Conservation (phyloP, 2,888 invertebrate species). For the Holacanthella duospinosa region DNA sequence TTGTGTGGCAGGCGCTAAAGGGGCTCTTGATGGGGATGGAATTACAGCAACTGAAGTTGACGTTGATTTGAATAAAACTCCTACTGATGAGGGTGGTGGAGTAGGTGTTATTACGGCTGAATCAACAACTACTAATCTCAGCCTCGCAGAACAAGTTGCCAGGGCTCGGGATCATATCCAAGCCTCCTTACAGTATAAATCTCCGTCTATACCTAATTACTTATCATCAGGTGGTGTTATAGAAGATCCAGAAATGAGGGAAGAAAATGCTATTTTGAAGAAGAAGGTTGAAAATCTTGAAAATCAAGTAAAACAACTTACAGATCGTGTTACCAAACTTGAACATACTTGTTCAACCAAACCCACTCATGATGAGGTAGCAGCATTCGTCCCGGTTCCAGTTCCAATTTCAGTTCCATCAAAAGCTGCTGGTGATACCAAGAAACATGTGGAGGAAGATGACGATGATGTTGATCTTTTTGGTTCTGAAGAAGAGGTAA, state of each 20-base stretch:
- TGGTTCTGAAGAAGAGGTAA: slow-evolving; percentile 64
- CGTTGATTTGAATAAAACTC: slow-evolving; percentile 15
- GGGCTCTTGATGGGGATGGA: background rate
- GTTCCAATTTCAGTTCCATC: slow-evolving; percentile 31
- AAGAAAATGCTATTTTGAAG: slow-evolving; percentile 35
- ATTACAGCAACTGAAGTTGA: background rate
- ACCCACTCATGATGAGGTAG: background rate
- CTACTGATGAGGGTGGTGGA: too few relatives aligned
- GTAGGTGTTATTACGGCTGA: too few relatives aligned
- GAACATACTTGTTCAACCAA: slow-evolving; percentile 39
- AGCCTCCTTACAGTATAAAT: slow-evolving; percentile 29
- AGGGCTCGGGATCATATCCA: slow-evolving; percentile 36
- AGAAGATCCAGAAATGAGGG: slow-evolving; percentile 32
- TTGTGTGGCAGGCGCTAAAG: slow-evolving; percentile 7
- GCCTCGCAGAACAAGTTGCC: slow-evolving; percentile 37
- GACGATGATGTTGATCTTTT: slow-evolving; percentile 72
- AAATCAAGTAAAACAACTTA: slow-evolving; percentile 31
- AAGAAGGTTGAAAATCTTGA: slow-evolving; percentile 32
- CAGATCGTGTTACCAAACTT: slow-evolving; percentile 27
- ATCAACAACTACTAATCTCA: slow-evolving; percentile 20
- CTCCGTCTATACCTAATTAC: slow-evolving; percentile 23
- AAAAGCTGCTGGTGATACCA: slow-evolving; percentile 33
- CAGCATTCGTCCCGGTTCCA: slow-evolving; percentile 32
- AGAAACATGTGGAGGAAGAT: slow-evolving; percentile 45
- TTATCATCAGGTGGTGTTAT: slow-evolving; percentile 31